These are phyloP conservation scores for Pocillopora verrucosa DNA, from an alignment of 64 coral and sea anemone species.

Conservation along the genomic window DNA sequence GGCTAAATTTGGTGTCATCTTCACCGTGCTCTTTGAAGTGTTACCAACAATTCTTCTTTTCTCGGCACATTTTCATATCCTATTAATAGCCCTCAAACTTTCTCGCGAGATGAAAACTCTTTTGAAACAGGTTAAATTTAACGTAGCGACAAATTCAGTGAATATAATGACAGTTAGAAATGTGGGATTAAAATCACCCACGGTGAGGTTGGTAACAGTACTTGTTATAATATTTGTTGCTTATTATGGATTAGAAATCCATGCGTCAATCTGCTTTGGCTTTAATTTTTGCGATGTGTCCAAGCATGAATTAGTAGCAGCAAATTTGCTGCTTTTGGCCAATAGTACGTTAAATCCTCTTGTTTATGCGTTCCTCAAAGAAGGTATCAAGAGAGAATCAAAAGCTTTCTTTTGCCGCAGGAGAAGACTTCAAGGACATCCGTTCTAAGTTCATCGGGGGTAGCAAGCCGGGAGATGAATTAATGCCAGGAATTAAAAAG, in stretches of 20 bases:
- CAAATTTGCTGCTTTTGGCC: neutral
- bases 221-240: neutral
- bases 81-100: neutral
- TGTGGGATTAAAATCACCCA: neutral
- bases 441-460: too few species aligned
- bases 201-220: neutral
- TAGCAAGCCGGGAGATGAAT: too few species aligned
- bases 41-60: neutral
- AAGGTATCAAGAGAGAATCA: too few species aligned
- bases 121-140: conserved; percentile 13
- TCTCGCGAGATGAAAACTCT: conserved; percentile 2
- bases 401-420: too few species aligned
- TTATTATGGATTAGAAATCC: neutral
- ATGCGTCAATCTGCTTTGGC: too few species aligned
- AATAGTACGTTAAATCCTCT: too few species aligned
- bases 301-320: too few species aligned
- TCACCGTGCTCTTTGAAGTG: conserved; percentile 5
- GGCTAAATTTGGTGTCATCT: neutral
- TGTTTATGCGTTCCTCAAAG: too few species aligned
- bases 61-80: neutral
- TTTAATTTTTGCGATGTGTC: too few species aligned
- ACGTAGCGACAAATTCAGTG: neutral
- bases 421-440: too few species aligned
- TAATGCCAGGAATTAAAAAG: too few species aligned
- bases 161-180: neutral